Evolutionary conservation across 2,797 vertebrate genomes (phyloP).

Genomic region (Macropus fuliginosus): DNA sequence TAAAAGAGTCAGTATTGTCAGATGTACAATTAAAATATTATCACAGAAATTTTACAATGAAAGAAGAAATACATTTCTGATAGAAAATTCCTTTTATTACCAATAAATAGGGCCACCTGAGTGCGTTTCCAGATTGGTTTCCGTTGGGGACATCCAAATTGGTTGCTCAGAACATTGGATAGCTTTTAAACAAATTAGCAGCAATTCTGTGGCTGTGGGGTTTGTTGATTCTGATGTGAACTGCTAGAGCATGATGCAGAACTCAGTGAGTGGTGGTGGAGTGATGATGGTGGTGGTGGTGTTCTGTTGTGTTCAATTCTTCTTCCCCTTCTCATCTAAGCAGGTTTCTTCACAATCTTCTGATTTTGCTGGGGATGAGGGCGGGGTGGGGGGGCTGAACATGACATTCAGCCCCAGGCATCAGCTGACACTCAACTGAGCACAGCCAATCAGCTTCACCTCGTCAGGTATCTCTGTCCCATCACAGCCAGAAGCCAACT

Average conservation of each 20-base stretch:
- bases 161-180: slow-evolving; percentile 83
- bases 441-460: slow-evolving; percentile 98
- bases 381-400: slow-evolving; percentile 50
- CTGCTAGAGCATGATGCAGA: slow-evolving; percentile 87
- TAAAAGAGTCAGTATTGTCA: slow-evolving; percentile 86
- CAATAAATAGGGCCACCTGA: slow-evolving; percentile 92
- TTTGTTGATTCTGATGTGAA: slow-evolving; percentile 85
- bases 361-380: slow-evolving; percentile 73
- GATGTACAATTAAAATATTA: slow-evolving; percentile 86
- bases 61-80: slow-evolving; percentile 88
- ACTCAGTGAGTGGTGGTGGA: slow-evolving; percentile 81
- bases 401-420: slow-evolving; percentile 77
- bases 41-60: slow-evolving; percentile 83
- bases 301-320: slow-evolving; percentile 15
- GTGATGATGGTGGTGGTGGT: not conserved
- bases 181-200: slow-evolving; percentile 84
- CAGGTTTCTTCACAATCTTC: slow-evolving; percentile 83
- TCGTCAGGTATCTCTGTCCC: slow-evolving; percentile 95
- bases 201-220: slow-evolving; percentile 83
- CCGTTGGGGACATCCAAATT: slow-evolving; percentile 82
- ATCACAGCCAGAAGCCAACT: slow-evolving; percentile 92
- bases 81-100: slow-evolving; percentile 89
- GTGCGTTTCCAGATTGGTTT: slow-evolving; percentile 89
- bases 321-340: slow-evolving; percentile 83
- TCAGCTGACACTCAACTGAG: slow-evolving; percentile 97